These are phyloP conservation scores for Hylaeus volcanicus DNA, from an alignment of 1,140 invertebrate species.

Conservation along the genomic window DNA sequence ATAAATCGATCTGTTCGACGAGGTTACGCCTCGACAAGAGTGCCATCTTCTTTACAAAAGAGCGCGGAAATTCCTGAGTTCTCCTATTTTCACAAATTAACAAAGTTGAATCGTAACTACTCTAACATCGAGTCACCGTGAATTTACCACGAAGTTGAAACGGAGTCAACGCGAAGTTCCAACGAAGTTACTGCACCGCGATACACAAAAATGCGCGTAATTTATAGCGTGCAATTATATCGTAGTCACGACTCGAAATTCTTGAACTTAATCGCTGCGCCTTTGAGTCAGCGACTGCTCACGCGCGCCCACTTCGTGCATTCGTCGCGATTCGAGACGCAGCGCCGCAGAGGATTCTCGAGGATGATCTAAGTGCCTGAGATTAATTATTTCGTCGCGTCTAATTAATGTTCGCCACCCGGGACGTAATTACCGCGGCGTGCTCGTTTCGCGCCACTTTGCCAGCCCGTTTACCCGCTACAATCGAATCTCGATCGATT, in stretches of 20 bases:
- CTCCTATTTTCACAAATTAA: too few species aligned
- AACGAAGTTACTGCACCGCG: background rate
- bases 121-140: too few species aligned
- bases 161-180: too few species aligned
- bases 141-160: too few species aligned
- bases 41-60: background rate
- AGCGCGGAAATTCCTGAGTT: too few species aligned
- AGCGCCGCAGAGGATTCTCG: slow-evolving; percentile 46
- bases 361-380: slow-evolving; percentile 66
- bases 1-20: slow-evolving; percentile 65
- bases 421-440: slow-evolving; percentile 51
- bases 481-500: slow-evolving; percentile 52
- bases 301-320: background rate
- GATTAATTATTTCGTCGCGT: slow-evolving; percentile 73
- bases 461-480: background rate
- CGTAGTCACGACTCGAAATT: background rate
- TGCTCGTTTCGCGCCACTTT: slow-evolving; percentile 34
- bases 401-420: slow-evolving; percentile 66
- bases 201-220: background rate
- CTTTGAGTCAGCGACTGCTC: slow-evolving; percentile 2
- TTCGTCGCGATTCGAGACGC: slow-evolving; percentile 9
- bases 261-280: background rate
- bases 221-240: background rate
- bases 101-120: too few species aligned
- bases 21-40: slow-evolving; percentile 38